Conservation (phyloP, 2,888 invertebrate species). For the Chloromyia formosa region DNA sequence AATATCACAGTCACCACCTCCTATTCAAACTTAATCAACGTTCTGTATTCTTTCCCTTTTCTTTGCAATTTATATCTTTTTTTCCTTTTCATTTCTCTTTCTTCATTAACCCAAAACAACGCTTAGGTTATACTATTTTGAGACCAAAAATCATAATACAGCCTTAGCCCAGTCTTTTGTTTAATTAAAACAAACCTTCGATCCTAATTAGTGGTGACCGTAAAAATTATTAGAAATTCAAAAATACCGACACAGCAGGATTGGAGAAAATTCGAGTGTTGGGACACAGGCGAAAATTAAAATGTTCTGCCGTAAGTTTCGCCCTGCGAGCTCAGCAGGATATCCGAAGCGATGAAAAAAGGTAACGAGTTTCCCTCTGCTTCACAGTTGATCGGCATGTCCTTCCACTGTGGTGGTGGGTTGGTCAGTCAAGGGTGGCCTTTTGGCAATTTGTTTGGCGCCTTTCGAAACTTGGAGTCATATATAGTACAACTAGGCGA, state of each 20-base stretch:
- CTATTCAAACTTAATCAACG: no score
- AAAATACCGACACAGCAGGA: constrained; percentile 2
- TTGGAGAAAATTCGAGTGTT: neutral
- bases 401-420: neutral
- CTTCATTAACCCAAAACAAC: no score
- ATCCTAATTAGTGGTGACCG: constrained; percentile 32
- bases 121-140: no score
- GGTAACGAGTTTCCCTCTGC: neutral
- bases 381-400: no score
- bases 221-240: constrained; percentile 25
- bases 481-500: no score
- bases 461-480: no score
- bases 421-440: neutral
- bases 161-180: neutral
- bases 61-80: no score
- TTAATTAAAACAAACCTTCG: constrained; percentile 16
- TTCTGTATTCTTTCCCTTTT: no score
- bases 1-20: no score
- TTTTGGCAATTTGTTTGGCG: no score
- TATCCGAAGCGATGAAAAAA: neutral
- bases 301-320: neutral
- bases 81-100: no score
- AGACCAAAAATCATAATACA: neutral
- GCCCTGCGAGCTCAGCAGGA: constrained; percentile 13
- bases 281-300: no score